Conservation (phyloP, 2,113 vertebrate genomes). For the Puma concolor region DNA sequence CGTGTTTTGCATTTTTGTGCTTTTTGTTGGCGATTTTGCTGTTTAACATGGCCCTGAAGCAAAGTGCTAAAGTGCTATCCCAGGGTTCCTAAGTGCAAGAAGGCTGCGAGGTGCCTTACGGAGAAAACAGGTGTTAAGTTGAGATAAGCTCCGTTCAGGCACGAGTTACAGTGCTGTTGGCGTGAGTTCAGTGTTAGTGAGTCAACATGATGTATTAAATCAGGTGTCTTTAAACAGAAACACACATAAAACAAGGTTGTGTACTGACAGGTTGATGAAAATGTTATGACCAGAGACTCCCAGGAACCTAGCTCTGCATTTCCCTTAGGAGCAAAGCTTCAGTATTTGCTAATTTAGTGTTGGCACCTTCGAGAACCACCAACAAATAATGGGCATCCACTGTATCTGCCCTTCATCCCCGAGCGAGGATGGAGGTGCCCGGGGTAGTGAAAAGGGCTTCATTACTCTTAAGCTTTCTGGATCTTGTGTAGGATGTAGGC, state of each 20-base stretch:
- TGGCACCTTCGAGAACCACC: not conserved
- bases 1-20: not conserved
- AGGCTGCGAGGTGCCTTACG: not conserved
- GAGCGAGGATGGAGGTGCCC: fast-evolving
- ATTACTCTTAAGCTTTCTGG: not conserved
- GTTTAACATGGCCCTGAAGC: not conserved
- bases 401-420: not conserved
- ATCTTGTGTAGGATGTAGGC: not conserved
- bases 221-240: not conserved
- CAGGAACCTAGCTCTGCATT: not conserved
- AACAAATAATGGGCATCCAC: fast-evolving
- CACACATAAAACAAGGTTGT: not conserved
- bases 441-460: not conserved
- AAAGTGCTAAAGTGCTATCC: not conserved
- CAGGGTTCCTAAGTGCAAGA: not conserved
- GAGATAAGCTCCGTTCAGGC: not conserved
- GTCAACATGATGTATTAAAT: not conserved
- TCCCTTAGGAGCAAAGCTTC: too few species aligned
- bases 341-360: too few species aligned
- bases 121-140: not conserved
- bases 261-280: not conserved
- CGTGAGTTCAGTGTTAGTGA: not conserved
- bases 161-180: not conserved
- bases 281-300: not conserved
- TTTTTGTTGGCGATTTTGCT: not conserved